Evolutionary conservation across 2,888 invertebrate genomes (phyloP).

Genomic region (Drosophila quinaria): DNA sequence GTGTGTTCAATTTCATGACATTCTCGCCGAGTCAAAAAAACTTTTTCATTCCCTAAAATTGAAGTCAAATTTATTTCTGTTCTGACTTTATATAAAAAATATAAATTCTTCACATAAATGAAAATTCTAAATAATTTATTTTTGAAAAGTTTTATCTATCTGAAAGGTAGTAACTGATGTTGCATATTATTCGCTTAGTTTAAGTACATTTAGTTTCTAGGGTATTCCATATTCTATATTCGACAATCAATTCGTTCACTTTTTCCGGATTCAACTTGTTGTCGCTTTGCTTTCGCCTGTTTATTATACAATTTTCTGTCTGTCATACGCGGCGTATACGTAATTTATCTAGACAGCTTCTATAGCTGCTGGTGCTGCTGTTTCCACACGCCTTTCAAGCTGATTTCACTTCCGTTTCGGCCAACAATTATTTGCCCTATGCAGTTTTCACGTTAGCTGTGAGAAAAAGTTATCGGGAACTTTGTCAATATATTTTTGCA

Average conservation of each 20-base stretch:
- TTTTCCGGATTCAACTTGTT: constrained; percentile 2
- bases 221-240: not conserved
- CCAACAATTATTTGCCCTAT: constrained; percentile 51
- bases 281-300: constrained; percentile 19
- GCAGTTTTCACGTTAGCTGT: constrained; percentile 42
- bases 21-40: constrained; percentile 4
- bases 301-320: constrained; percentile 38
- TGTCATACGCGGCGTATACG: constrained; percentile 59
- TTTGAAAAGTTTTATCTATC: too few species aligned
- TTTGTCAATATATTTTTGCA: constrained; percentile 34
- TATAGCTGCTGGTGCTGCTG: constrained; percentile 26
- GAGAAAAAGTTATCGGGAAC: constrained; percentile 38
- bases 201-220: not conserved
- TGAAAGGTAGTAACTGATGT: too few species aligned
- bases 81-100: not conserved
- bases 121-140: not conserved
- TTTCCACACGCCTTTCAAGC: constrained; percentile 34
- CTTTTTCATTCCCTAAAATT: constrained; percentile 6
- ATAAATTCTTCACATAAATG: not conserved
- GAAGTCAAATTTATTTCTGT: not conserved
- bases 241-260: not conserved
- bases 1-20: constrained; percentile 30
- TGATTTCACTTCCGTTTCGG: constrained; percentile 59
- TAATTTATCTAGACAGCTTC: constrained; percentile 47
- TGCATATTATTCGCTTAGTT: not conserved